These are phyloP conservation scores for Embiotoca jacksoni DNA, from an alignment of 2,113 vertebrate species.

Conservation along the genomic window DNA sequence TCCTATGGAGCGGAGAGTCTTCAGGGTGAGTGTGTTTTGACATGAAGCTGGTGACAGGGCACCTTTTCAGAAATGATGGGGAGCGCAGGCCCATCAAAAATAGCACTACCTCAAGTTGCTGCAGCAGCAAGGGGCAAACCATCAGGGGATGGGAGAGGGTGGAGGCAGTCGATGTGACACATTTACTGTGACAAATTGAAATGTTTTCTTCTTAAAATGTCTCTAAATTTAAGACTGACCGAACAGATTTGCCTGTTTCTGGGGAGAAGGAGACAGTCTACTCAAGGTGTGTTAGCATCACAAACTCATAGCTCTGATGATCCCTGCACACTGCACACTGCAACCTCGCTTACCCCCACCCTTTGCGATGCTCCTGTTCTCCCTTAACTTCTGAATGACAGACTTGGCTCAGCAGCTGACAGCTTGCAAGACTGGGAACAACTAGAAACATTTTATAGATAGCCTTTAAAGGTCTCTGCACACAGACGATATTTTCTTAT, in stretches of 20 bases:
- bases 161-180: conserved; percentile 57
- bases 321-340: conserved; percentile 25
- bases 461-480: conserved; percentile 13
- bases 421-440: conserved; percentile 9
- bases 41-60: conserved; percentile 65
- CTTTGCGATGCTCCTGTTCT: conserved; percentile 21
- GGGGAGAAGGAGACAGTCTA: conserved; percentile 33
- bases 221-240: conserved; percentile 74
- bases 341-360: not conserved
- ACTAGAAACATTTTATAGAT: conserved; percentile 14
- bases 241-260: conserved; percentile 66
- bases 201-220: conserved; percentile 68
- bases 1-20: conserved; percentile 20
- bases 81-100: conserved; percentile 56
- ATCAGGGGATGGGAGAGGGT: conserved; percentile 48
- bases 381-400: conserved; percentile 33
- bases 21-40: conserved; percentile 54
- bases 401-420: conserved; percentile 22
- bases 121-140: conserved; percentile 69
- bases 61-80: conserved; percentile 54
- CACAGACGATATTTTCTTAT: not conserved
- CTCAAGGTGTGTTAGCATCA: conserved; percentile 76
- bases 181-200: conserved; percentile 79
- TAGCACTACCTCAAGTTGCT: conserved; percentile 64
- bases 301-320: conserved; percentile 56